A percentile compares a stretch with the other conserved stretches of the same genome.
Evolutionary conservation across 2,797 vertebrate species (phyloP).

Genomic region (Furcifer pardalis): DNA sequence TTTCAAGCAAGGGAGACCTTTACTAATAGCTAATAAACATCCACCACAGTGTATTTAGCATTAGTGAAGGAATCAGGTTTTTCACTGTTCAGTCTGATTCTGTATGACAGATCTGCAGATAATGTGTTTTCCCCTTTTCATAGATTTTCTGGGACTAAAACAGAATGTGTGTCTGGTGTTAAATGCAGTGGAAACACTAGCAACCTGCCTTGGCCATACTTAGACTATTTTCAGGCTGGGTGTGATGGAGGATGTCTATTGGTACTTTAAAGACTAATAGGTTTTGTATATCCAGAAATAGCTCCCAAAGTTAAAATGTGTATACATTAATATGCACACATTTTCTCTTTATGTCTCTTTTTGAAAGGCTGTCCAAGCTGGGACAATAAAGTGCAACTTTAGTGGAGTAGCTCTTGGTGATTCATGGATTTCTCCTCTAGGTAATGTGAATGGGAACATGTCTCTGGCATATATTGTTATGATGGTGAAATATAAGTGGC

Average conservation of each 20-base stretch:
- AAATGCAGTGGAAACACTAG: neutral
- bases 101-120: neutral
- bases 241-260: too few relatives aligned
- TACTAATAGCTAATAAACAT: neutral
- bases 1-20: too few relatives aligned
- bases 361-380: conserved; percentile 81
- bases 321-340: neutral
- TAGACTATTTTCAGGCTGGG: neutral
- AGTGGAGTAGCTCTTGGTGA: conserved; percentile 93
- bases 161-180: neutral
- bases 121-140: neutral
- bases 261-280: too few relatives aligned
- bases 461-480: neutral
- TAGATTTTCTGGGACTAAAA: neutral
- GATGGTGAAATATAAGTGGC: too few relatives aligned
- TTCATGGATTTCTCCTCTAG: conserved; percentile 95
- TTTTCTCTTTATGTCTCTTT: neutral
- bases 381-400: conserved; percentile 87
- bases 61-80: neutral
- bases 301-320: too few relatives aligned
- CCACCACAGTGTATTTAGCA: neutral
- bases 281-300: too few relatives aligned
- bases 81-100: neutral
- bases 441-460: conserved; percentile 72
- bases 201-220: neutral